These are phyloP conservation scores for Carposina sasakii DNA, from an alignment of 1,140 invertebrate genomes.

Conservation along the genomic window DNA sequence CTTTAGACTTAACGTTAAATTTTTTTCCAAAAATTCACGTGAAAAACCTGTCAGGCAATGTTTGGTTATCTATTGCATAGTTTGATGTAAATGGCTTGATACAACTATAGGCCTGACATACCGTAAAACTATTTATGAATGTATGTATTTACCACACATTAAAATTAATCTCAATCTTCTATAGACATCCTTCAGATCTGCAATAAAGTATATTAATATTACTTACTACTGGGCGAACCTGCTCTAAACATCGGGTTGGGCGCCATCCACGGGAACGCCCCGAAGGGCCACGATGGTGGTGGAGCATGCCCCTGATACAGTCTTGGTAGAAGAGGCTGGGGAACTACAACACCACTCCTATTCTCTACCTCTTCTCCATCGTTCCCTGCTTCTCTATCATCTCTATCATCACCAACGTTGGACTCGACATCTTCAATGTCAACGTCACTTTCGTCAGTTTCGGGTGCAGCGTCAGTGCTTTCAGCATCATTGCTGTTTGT, in stretches of 20 bases:
- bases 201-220: not conserved
- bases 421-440: constrained; percentile 66
- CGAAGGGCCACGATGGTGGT: constrained; percentile 58
- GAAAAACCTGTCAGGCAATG: too few relatives aligned
- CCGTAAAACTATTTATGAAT: too few relatives aligned
- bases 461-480: constrained; percentile 40
- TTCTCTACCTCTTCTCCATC: constrained; percentile 47
- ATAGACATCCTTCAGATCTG: too few relatives aligned
- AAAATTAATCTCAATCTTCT: too few relatives aligned
- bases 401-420: constrained; percentile 46
- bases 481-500: constrained; percentile 50
- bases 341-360: constrained; percentile 56
- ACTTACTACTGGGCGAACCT: constrained; percentile 64
- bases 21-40: too few relatives aligned
- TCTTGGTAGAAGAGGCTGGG: constrained; percentile 58
- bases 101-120: too few relatives aligned
- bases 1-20: too few relatives aligned
- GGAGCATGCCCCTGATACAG: constrained; percentile 58
- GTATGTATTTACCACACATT: too few relatives aligned
- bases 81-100: too few relatives aligned
- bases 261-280: constrained; percentile 66
- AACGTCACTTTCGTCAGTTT: constrained; percentile 62
- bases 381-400: constrained; percentile 39
- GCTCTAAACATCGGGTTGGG: constrained; percentile 61
- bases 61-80: too few relatives aligned